Evolutionary conservation across 2,113 vertebrate species (phyloP), one percentile per base, ranked within the genome.

Genomic region (Etia nguti): DNA sequence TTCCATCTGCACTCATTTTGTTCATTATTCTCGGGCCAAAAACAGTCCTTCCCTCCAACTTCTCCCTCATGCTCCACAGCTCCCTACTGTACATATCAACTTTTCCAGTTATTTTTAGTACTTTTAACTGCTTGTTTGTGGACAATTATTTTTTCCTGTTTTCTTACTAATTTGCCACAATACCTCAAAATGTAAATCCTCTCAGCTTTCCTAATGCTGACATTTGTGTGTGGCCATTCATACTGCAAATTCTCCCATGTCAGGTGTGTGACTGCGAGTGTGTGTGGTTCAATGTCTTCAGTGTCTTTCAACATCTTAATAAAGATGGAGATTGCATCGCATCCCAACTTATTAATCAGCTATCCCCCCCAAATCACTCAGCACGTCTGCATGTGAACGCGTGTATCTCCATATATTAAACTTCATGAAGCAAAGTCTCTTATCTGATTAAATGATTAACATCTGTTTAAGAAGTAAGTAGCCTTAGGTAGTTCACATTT

Each of bases 301-400:
- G 10, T 57, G 93, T 94, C 95, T 96, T 96, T 96, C 96, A 96
- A 93, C 96, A 80, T 95, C 93, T 96, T 97, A 96, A 97, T 96
- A 96, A 96, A 94, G 93, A 91, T 85, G 88, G 90, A 95, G 96
- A 96, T 96, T 95, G 93, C 93, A 96, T 96, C 94, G 86, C 89
- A 91, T 95, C 93, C 89, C 84, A 81, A 92, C 87, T 94, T 95
- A 94, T 96, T 95, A 96, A 95, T 95, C 93, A 92, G 90, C 95
- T 87, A 59, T 91, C 70, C 86, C 86, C 75, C 56, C 79, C 52
- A 46, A 91, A 88, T 95, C 93, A 90, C 86, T 93, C 92, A 94
- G 86, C 93, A 90, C 82, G 83, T 88, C 86, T 75, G 84, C 89
- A 92, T 89, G 92, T 90, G 90, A 86, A 84, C 79, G 80, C 41